These are phyloP conservation scores for Drosophila helvetica DNA, from an alignment of 2,888 invertebrate species.

Conservation along the genomic window DNA sequence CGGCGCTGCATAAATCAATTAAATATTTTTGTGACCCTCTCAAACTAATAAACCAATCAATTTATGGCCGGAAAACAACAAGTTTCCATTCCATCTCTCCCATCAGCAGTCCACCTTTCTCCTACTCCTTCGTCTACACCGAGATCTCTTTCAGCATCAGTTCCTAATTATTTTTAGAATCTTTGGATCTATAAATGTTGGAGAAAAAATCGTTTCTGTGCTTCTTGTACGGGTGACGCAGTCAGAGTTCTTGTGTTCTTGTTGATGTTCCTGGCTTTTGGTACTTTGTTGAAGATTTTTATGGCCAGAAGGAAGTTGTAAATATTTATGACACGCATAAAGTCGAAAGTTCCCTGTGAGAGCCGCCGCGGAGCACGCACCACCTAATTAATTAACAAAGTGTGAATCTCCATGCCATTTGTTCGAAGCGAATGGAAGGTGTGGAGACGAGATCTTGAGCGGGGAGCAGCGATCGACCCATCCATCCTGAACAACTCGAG, in stretches of 20 bases:
- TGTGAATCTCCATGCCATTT: slow-evolving; percentile 60
- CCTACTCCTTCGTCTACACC: background rate
- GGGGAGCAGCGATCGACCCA: background rate
- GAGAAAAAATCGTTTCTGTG: slow-evolving; percentile 38
- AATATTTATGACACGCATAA: slow-evolving; percentile 70
- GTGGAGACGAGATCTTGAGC: background rate
- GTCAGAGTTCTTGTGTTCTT: background rate
- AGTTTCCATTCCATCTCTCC: slow-evolving; percentile 39
- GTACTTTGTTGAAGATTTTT: slow-evolving; percentile 48
- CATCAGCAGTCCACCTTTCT: background rate
- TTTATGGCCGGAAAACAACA: slow-evolving; percentile 57
- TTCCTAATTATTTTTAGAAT: slow-evolving; percentile 54
- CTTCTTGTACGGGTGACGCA: slow-evolving; percentile 45
- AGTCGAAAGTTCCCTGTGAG: slow-evolving; percentile 48
- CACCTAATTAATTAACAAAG: slow-evolving; percentile 71
- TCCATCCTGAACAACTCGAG: background rate
- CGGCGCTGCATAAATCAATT: slow-evolving; percentile 65
- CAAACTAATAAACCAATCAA: slow-evolving; percentile 57
- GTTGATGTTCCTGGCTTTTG: slow-evolving; percentile 20
- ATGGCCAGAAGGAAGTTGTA: slow-evolving; percentile 72
- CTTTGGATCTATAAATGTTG: slow-evolving; percentile 50
- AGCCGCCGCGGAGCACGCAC: slow-evolving; percentile 40
- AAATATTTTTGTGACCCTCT: slow-evolving; percentile 51
- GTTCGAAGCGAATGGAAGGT: slow-evolving; percentile 10
- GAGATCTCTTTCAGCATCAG: slow-evolving; percentile 2